A percentile compares a stretch with the other conserved stretches of the same genome.
These are phyloP conservation scores for Arctopsyche grandis DNA, from an alignment of 1,140 invertebrate genomes.

Conservation along the genomic window DNA sequence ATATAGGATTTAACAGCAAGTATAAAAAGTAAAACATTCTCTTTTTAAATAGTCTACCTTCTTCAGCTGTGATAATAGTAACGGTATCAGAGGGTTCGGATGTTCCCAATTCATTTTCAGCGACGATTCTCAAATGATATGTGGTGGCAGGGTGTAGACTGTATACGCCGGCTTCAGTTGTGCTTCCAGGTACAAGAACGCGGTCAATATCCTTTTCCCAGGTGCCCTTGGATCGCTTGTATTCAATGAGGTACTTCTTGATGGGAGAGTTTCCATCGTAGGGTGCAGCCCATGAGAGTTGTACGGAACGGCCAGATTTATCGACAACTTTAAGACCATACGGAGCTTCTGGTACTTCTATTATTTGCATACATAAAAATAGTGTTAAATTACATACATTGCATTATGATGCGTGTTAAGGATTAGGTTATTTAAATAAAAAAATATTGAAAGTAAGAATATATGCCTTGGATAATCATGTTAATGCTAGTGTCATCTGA, in stretches of 20 bases:
- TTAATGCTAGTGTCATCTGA: slow-evolving; percentile 95
- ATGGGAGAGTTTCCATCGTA: slow-evolving; percentile 97
- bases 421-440: no score
- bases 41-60: slow-evolving; percentile 69
- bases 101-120: slow-evolving; percentile 93
- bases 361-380: slow-evolving; percentile 34
- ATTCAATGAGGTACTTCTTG: slow-evolving; percentile 91
- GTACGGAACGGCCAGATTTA: slow-evolving; percentile 89
- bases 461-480: slow-evolving; percentile 91
- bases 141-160: slow-evolving; percentile 90
- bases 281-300: slow-evolving; percentile 91
- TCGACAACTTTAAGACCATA: slow-evolving; percentile 90
- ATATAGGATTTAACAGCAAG: slow-evolving; percentile 18
- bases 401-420: background rate
- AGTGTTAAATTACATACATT: slow-evolving; percentile 15
- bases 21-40: background rate
- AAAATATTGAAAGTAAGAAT: background rate
- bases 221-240: slow-evolving; percentile 88
- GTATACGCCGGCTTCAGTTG: slow-evolving; percentile 87
- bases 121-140: slow-evolving; percentile 92
- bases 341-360: slow-evolving; percentile 94
- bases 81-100: slow-evolving; percentile 92
- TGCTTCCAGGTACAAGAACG: slow-evolving; percentile 85
- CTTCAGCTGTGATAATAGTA: slow-evolving; percentile 93
- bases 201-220: slow-evolving; percentile 86